phyloP scores from a whole-genome alignment of 1,140 invertebrate genomes.

The Drosophila sulfurigaster region DNA sequence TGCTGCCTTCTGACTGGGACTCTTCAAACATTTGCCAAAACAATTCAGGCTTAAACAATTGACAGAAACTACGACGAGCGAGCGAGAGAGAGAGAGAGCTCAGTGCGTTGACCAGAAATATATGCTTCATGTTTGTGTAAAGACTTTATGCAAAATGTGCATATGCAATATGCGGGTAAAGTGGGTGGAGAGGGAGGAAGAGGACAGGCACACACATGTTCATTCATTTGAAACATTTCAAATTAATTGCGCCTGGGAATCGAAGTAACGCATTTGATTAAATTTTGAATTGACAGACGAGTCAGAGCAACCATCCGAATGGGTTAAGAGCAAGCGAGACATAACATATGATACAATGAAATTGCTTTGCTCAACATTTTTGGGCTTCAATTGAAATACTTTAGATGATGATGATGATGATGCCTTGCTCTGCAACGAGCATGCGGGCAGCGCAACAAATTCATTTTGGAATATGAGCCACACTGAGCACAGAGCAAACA shows the following conservation, averaged over 20 bases:
- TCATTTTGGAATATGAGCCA: constrained; percentile 58
- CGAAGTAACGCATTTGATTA: constrained; percentile 82
- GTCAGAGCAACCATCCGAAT: not conserved
- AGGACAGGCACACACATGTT: constrained; percentile 39
- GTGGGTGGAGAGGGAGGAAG: not conserved
- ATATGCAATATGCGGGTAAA: constrained; percentile 50
- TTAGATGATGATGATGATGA: constrained; percentile 22
- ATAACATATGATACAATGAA: constrained; percentile 3
- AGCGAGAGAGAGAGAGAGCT: not conserved
- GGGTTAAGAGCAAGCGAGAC: constrained; percentile 12
- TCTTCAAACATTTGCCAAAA: constrained; percentile 70
- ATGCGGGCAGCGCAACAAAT: constrained; percentile 68
- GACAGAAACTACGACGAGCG: constrained; percentile 59
- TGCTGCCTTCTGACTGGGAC: constrained; percentile 16
- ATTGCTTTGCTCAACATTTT: constrained; percentile 26
- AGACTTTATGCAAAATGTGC: constrained; percentile 42
- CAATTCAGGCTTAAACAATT: constrained; percentile 79
- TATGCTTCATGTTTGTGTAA: too few species aligned
- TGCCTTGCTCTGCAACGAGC: not conserved
- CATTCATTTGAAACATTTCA: constrained; percentile 76
- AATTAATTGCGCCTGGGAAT: constrained; percentile 81
- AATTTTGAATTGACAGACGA: constrained; percentile 72
- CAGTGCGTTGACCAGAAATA: constrained; percentile 57
- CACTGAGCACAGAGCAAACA: constrained; percentile 3
- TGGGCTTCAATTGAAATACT: constrained; percentile 29